Conservation (phyloP, 1,140 invertebrate species). For the Heliothis virescens region DNA sequence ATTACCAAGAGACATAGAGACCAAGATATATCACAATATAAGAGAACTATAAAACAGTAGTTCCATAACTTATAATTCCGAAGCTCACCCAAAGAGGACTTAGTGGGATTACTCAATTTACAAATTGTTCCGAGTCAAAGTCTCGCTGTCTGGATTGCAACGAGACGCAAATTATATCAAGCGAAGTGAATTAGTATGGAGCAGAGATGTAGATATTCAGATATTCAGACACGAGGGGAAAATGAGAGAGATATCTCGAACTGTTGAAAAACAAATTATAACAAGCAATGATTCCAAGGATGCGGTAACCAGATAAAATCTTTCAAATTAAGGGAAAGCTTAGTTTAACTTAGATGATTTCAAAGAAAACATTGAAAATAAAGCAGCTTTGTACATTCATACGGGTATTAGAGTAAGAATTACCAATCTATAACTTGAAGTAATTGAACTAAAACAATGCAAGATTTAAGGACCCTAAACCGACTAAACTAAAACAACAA, state of each 20-base stretch:
- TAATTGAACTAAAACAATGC: too few species aligned
- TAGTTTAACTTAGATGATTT: too few species aligned
- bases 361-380: too few species aligned
- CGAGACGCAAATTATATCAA: conserved; percentile 22
- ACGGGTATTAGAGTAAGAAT: too few species aligned
- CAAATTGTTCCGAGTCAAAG: conserved; percentile 15
- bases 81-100: background rate
- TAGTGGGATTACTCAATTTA: conserved; percentile 15
- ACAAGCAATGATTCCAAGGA: background rate
- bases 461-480: background rate
- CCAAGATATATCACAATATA: background rate
- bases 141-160: conserved; percentile 30
- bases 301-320: background rate
- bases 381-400: too few species aligned
- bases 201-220: background rate
- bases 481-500: background rate
- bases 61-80: background rate
- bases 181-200: conserved; percentile 25
- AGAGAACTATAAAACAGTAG: background rate
- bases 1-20: background rate
- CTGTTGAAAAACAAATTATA: background rate
- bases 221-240: background rate
- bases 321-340: too few species aligned
- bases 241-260: background rate
- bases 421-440: too few species aligned